Conservation (phyloP, 2,888 invertebrate genomes). For the Resseliella maxima region DNA sequence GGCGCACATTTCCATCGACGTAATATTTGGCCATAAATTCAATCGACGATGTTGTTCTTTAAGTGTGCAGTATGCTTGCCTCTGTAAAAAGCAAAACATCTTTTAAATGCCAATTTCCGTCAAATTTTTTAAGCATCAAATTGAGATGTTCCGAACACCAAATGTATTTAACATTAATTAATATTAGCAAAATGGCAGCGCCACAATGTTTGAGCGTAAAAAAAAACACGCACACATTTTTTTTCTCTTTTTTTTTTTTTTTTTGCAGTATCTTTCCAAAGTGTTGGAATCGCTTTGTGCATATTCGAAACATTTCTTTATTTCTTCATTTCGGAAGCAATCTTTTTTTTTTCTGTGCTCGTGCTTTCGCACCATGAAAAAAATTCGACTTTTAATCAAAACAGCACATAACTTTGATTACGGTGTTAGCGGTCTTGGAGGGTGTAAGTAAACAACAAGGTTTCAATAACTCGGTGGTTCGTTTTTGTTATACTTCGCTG, state of each 20-base stretch:
- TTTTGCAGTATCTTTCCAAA: not conserved
- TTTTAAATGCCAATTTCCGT: conserved; percentile 25
- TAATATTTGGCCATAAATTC: not conserved
- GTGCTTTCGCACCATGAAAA: too few relatives aligned
- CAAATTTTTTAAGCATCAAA: not conserved
- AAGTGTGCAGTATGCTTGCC: too few relatives aligned
- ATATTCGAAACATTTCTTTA: not conserved
- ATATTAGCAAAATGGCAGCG: not conserved
- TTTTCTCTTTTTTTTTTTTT: not conserved
- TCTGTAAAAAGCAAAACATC: not conserved
- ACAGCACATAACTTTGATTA: conserved; percentile 37
- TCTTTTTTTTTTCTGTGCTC: too few relatives aligned
- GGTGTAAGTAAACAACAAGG: not conserved
- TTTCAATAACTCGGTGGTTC: not conserved
- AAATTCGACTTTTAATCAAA: conserved; percentile 10
- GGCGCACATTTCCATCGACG: not conserved
- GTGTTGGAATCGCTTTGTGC: not conserved
- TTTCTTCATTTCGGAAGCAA: not conserved
- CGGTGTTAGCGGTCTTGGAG: not conserved
- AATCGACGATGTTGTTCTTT: conserved; percentile 1
- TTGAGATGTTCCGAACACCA: not conserved
- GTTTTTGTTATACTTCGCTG: not conserved
- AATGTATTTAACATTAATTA: conserved; percentile 28
- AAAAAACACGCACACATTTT: not conserved
- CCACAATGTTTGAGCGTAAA: not conserved